Evolutionary conservation across 2,888 invertebrate genomes (phyloP), one percentile per base, ranked within the genome.

Genomic region (Pollenia labialis): DNA sequence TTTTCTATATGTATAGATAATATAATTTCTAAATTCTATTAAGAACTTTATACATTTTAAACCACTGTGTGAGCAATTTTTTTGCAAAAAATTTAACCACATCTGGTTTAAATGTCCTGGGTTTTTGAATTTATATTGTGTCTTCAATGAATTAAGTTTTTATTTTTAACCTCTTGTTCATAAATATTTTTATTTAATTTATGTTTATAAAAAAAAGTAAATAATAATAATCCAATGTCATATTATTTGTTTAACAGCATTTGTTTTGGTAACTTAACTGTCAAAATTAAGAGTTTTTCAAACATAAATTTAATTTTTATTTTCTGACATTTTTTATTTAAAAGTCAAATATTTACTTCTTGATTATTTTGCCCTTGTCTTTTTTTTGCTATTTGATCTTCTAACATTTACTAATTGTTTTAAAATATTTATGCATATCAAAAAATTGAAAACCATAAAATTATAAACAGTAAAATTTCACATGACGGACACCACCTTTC

Each of bases 361-460:
- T 40, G 16, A 32, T 2, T 12, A 46, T 64, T 62, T 54, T 58
- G n/a, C 32, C 32, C n/a, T 18, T 32, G 2, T 32, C 18, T 54
- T 56, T 71, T 44, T 23, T 6, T 23, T 4, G n/a, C 6, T n/a
- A 40, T 74, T 60, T 48, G 62, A 66, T 58, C 42, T 54, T 7
- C 7, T 52, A n/a, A 14, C 6, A 7, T 52, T 52, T 42, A 12
- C 10, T 60, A 10, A 32, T 42, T 68, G 11, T 62, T 50, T 40
- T 76, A 40, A 56, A 71, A 77, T 54, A 62, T 74, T 76, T 64
- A 72, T 71, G 42, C 52, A 82, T 69, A 71, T 75, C 86, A 83
- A 62, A 86, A 86, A 76, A 86, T 80, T 83, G 71, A 83, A 86
- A 86, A 75, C 83, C 71, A 83, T 74, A 86, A 76, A 69, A 86